Base-by-base conservation (phyloP, 2,888 invertebrate species). In the Drosophila flavopinicola region DNA sequence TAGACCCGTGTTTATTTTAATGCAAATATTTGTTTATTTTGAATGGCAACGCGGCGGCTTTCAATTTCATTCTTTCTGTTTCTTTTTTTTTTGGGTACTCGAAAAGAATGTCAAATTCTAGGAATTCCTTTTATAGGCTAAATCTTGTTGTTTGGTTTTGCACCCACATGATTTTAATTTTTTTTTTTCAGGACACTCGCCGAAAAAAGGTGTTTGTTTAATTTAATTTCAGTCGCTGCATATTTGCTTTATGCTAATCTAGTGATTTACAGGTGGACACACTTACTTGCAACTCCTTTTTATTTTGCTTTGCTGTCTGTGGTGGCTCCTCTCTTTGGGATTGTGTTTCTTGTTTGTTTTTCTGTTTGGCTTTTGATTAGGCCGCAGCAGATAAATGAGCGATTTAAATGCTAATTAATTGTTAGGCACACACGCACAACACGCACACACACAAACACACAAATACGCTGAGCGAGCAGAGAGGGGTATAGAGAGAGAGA, bases 1-100 rank as follows among this genome's bases (percentile, higher is more conserved):
- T 20, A 29, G 32, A 37, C 58, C 61, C 48, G 57, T 84, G 85
- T 86, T 86, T 82, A 77, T 82, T 84, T 82, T 65, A 66, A 84
- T 79, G 68, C 80, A 86, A 86, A 82, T 82, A 84, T 82, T 82
- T 86, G 80, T 79, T 83, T 86, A 84, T 82, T 86, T 60, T 61
- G 63, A 74, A 64, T 74, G 57, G 66, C 61, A 57, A 30, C 32
- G 11, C 53, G 42, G 25, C 25, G 27, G 32, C 37, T 65, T 47
- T 53, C 25, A 39, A 9, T 45, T 35, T 23, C n/a, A n/a, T n/a
- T 41, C 10, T 45, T 32, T 30, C 17, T 25, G 35, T 32, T 44
- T 49, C 20, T 13, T 13, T 27, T 30, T 47, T 56, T 45, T 38
- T 53, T 17, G 23, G 15, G 13, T 56, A 29, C 33, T 61, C 45